Evolutionary conservation across 2,888 invertebrate genomes (phyloP).

Genomic region (Cabera pusaria): DNA sequence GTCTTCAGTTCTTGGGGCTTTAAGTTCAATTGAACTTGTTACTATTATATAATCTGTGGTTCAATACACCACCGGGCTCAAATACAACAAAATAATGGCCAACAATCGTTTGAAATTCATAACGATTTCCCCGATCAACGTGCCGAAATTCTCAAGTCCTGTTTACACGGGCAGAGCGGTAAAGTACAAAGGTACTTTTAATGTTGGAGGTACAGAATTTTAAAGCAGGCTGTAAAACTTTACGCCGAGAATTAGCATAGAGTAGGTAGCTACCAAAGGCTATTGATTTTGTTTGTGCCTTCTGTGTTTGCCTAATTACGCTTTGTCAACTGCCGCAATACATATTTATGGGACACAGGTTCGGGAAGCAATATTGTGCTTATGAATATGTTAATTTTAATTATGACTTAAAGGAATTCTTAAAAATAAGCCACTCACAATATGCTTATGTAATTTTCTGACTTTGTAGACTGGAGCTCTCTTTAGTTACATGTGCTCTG

Average conservation of each 20-base stretch:
- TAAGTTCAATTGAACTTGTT: no score
- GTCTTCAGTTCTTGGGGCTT: no score
- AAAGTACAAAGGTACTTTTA: constrained; percentile 22
- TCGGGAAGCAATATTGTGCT: constrained; percentile 1
- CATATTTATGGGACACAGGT: constrained; percentile 12
- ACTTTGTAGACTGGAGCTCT: no score
- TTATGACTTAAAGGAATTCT: constrained; percentile 1
- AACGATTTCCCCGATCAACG: constrained; percentile 2
- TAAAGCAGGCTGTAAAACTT: constrained; percentile 27
- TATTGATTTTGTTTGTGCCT: constrained; percentile 22
- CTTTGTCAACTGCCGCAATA: constrained; percentile 10
- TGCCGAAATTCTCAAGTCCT: constrained; percentile 21
- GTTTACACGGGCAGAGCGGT: constrained; percentile 21
- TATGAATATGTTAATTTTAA: constrained; percentile 5
- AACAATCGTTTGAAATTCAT: no score
- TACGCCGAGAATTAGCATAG: constrained; percentile 26
- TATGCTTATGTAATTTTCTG: no score
- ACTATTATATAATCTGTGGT: no score
- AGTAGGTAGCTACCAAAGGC: constrained; percentile 14
- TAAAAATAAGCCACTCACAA: no score
- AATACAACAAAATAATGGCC: no score
- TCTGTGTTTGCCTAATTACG: constrained; percentile 16
- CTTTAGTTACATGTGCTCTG: no score
- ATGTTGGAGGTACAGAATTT: constrained; percentile 26
- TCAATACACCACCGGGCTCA: no score